phyloP scores from a whole-genome alignment of 2,888 invertebrate species.

The Clostera curtula region DNA sequence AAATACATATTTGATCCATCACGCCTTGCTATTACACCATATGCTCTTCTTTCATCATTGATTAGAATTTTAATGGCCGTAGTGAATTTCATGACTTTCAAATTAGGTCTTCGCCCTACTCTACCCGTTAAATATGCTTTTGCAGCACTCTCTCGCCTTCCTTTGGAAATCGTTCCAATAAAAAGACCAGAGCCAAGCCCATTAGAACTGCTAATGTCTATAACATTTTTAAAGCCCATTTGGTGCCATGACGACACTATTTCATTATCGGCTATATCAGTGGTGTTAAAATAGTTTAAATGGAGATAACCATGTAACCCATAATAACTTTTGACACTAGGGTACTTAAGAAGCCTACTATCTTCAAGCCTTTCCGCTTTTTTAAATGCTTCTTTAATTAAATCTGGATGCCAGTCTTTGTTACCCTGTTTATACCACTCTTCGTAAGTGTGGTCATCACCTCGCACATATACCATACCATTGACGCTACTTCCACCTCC shows the following conservation, averaged over 20 bases:
- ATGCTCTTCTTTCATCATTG: not conserved
- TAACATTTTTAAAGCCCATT: too few species aligned
- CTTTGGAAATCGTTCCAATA: too few species aligned
- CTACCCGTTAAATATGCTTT: too few species aligned
- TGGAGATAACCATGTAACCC: not conserved
- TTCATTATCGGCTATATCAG: too few species aligned
- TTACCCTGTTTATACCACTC: slow-evolving; percentile 40
- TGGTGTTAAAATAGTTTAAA: not conserved
- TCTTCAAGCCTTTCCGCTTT: slow-evolving; percentile 1
- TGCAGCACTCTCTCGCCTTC: too few species aligned
- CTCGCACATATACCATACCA: slow-evolving; percentile 63
- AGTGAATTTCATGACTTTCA: too few species aligned
- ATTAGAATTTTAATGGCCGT: not conserved
- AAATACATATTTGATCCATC: not conserved
- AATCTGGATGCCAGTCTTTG: not conserved
- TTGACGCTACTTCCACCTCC: slow-evolving; percentile 67
- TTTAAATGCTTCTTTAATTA: not conserved
- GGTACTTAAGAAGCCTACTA: not conserved
- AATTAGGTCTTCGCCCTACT: too few species aligned
- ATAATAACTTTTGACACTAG: not conserved
- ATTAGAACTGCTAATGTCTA: too few species aligned
- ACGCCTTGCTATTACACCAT: not conserved
- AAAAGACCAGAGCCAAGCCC: too few species aligned
- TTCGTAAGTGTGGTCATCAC: slow-evolving; percentile 50
- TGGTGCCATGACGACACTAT: too few species aligned